Conservation (phyloP, 2,113 vertebrate species). For the Tiliqua scincoides region DNA sequence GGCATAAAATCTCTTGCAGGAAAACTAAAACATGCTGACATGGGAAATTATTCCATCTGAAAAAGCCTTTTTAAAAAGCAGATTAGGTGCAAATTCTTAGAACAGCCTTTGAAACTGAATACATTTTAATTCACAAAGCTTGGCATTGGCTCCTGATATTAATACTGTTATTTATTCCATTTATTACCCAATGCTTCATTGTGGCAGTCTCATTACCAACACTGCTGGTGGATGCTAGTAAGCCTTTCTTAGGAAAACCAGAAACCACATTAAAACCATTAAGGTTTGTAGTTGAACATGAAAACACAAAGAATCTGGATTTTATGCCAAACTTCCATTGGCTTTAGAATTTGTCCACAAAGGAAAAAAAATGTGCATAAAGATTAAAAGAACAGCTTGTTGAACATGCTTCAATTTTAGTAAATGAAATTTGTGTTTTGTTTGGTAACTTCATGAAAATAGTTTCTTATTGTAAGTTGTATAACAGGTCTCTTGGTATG, state of each 20-base stretch:
- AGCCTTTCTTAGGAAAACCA: conserved; percentile 45
- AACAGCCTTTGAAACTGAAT: conserved; percentile 53
- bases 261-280: conserved; percentile 45
- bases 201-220: conserved; percentile 52
- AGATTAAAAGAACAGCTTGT: conserved; percentile 60
- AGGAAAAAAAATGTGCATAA: conserved; percentile 18
- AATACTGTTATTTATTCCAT: conserved; percentile 54
- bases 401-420: conserved; percentile 35
- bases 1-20: conserved; percentile 65
- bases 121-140: conserved; percentile 27
- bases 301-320: conserved; percentile 60
- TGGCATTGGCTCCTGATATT: conserved; percentile 26
- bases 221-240: conserved; percentile 1
- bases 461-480: conserved; percentile 8
- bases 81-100: conserved; percentile 69
- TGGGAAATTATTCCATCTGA: conserved; percentile 67
- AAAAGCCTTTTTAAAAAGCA: conserved; percentile 63
- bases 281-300: conserved; percentile 30
- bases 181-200: conserved; percentile 58
- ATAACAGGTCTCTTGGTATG: conserved; percentile 18
- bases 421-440: conserved; percentile 34
- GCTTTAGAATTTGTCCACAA: conserved; percentile 64
- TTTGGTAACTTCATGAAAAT: conserved; percentile 14
- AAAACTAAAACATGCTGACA: conserved; percentile 64
- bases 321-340: conserved; percentile 52